Conservation (phyloP, 1,140 invertebrate genomes). For the Archivesica marissinica region DNA sequence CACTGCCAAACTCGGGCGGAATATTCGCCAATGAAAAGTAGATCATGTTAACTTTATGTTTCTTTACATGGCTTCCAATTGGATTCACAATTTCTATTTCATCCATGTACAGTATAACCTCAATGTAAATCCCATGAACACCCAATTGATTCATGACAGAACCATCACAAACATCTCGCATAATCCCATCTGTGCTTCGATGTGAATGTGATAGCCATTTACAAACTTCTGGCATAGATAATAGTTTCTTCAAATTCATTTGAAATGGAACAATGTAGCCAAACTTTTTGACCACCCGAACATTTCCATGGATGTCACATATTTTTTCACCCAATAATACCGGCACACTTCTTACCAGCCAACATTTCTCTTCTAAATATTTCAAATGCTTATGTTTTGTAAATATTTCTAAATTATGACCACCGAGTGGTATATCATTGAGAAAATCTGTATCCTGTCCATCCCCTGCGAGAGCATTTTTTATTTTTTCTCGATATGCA, state of each 20-base stretch:
- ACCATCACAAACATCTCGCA: background rate
- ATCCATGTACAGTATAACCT: background rate
- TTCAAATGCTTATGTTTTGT: conserved; percentile 9
- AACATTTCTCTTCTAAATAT: background rate
- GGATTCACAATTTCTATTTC: conserved; percentile 9
- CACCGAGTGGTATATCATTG: background rate
- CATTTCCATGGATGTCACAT: background rate
- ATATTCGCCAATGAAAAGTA: conserved; percentile 12
- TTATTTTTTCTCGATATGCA: background rate
- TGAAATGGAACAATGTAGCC: background rate
- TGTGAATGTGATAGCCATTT: background rate
- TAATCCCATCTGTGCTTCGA: background rate
- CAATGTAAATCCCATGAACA: background rate
- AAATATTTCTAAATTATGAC: background rate
- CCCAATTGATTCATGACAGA: background rate
- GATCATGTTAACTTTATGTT: background rate
- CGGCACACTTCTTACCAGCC: background rate
- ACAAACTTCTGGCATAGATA: background rate
- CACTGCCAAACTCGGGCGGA: conserved; percentile 6
- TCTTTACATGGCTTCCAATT: conserved; percentile 4
- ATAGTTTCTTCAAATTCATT: background rate
- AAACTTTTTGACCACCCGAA: background rate
- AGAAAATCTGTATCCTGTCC: conserved; percentile 28
- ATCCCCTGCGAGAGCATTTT: background rate
- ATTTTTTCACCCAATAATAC: background rate